Conservation (phyloP, 2,113 vertebrate genomes). For the Centrocercus urophasianus region DNA sequence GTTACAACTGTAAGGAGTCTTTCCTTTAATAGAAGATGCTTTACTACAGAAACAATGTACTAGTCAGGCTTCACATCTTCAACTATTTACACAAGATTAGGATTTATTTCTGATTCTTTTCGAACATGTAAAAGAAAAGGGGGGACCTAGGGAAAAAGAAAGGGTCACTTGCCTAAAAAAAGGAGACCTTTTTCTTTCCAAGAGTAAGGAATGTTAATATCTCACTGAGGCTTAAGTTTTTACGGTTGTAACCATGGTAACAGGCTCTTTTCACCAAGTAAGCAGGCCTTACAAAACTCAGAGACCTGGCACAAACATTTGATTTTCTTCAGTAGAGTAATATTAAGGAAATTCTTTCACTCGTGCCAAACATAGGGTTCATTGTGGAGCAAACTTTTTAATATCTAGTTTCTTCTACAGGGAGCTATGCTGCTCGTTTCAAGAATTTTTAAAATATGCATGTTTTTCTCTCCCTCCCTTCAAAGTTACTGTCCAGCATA, state of each 20-base stretch:
- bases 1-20: conserved; percentile 55
- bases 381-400: conserved; percentile 60
- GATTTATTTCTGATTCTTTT: conserved; percentile 73
- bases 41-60: conserved; percentile 63
- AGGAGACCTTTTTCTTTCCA: conserved; percentile 72
- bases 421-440: not conserved
- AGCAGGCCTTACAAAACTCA: conserved; percentile 73
- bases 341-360: conserved; percentile 68
- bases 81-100: conserved; percentile 74
- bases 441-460: not conserved
- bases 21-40: conserved; percentile 67
- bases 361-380: conserved; percentile 64
- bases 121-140: conserved; percentile 59
- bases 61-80: conserved; percentile 61
- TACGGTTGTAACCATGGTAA: conserved; percentile 86
- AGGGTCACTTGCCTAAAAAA: conserved; percentile 73
- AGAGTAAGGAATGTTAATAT: conserved; percentile 89
- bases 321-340: conserved; percentile 72
- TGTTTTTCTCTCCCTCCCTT: not conserved
- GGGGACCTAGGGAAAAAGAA: conserved; percentile 50
- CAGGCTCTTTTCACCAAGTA: conserved; percentile 83
- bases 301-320: conserved; percentile 75
- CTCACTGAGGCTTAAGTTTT: conserved; percentile 87
- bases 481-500: not conserved
- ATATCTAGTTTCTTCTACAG: conserved; percentile 2